Evolutionary conservation across 2,113 vertebrate species (phyloP).

Genomic region (Thamnophis sirtalis): DNA sequence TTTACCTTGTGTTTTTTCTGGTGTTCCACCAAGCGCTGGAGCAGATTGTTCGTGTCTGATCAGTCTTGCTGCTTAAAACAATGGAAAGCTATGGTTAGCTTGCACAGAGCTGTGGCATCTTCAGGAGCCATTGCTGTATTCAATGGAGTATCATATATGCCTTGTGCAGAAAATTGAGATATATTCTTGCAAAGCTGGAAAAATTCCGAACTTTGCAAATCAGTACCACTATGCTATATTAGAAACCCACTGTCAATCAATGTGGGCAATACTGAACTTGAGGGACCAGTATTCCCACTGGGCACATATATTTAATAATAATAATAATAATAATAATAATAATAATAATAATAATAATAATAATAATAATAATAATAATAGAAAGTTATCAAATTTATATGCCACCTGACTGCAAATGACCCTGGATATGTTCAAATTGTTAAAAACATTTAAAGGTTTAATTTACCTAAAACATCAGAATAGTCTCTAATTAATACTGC

Average conservation of each 20-base stretch:
- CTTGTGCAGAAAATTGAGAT: no score
- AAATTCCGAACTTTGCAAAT: neutral
- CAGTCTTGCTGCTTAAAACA: constrained; percentile 86
- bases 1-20: constrained; percentile 76
- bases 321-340: no score
- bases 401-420: neutral
- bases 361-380: neutral
- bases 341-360: no score
- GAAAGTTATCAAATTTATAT: neutral
- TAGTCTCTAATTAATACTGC: neutral
- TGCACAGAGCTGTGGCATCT: constrained; percentile 41
- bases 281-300: neutral
- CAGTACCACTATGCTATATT: neutral
- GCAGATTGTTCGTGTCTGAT: constrained; percentile 97
- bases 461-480: neutral
- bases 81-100: constrained; percentile 55
- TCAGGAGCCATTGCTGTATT: neutral
- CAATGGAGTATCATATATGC: neutral
- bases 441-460: neutral
- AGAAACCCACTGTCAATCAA: neutral
- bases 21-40: constrained; percentile 84
- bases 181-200: neutral
- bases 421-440: neutral
- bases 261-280: neutral
- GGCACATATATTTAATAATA: neutral